Base-by-base conservation (phyloP, 2,113 vertebrate genomes). In the Caranx ignobilis region DNA sequence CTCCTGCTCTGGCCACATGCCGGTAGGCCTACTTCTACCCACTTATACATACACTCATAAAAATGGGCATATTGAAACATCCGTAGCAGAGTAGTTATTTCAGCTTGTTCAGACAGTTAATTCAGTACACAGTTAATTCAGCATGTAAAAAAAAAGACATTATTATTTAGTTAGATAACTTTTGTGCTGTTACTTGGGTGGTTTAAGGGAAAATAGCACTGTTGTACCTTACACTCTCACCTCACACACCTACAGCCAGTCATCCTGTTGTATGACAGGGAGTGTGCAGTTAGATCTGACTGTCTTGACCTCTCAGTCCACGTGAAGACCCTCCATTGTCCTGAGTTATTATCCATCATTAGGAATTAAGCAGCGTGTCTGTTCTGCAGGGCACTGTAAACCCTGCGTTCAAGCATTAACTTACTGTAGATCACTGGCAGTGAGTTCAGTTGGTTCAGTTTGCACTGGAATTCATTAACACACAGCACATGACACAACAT, bases 101-200 rank as follows among this genome's bases (percentile, higher is more conserved):
- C 59, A 88, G 84, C 77, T 86, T 82, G 60, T 87, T 89, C 68
- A 73, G 85, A 87, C 74, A 79, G 79, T 87, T 76, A 86, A 70
- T 88, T 85, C 50, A 87, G 74, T 79, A 87, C 73, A 87, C 80
- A 89, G 70, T 84, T 87, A 74, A 76, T 81, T 82, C 71, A 71
- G 69, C 89, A 86, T 82, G 67, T 88, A 57, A 71, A 77, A 77
- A 74, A 73, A 78, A 77, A 74, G 18, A 79, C 71, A 83, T 69
- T 43, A 69, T 79, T 75, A 41, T 82, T 85, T 55, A 56, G 54
- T 81, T 72, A 3, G 48, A 81, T 85, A 71, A 75, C 59, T 8
- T 62, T 89, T 86, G 87, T 88, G 84, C 85, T 80, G 79, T 89
- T 82, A 71, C 61, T 50, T 64, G 76, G 74, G 81, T 50, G 80